Evolutionary conservation across 2,888 invertebrate genomes (phyloP).

Genomic region (Eupithecia tripunctaria): DNA sequence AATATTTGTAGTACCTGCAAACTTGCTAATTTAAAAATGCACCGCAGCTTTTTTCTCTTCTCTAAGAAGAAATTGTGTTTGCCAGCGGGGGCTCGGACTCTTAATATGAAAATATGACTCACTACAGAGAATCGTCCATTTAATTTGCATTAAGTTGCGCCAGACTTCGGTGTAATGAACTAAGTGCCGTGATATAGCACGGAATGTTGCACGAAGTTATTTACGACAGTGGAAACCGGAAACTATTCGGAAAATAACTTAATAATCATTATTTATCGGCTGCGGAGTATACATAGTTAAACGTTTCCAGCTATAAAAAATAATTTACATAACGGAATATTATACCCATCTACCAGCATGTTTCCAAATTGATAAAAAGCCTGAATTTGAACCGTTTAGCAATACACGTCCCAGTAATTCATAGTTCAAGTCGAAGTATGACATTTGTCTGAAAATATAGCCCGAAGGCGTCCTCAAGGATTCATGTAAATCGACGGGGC

Average conservation of each 20-base stretch:
- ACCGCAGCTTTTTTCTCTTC: constrained; percentile 45
- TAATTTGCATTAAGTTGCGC: constrained; percentile 69
- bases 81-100: constrained; percentile 65
- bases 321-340: constrained; percentile 20
- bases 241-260: constrained; percentile 39
- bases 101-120: constrained; percentile 78
- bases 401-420: constrained; percentile 43
- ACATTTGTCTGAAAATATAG: constrained; percentile 55
- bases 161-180: constrained; percentile 52
- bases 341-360: constrained; percentile 12
- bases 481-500: constrained; percentile 61
- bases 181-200: constrained; percentile 49
- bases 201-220: constrained; percentile 36
- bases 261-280: constrained; percentile 34
- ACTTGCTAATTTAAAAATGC: constrained; percentile 35
- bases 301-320: constrained; percentile 25
- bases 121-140: constrained; percentile 69
- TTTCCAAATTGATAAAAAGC: constrained; percentile 33
- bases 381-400: constrained; percentile 32
- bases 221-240: constrained; percentile 36
- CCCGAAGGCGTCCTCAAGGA: constrained; percentile 52
- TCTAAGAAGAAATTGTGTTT: constrained; percentile 72
- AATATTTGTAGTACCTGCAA: constrained; percentile 1
- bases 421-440: constrained; percentile 47
- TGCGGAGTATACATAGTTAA: constrained; percentile 27